These are phyloP conservation scores for Halichoerus grypus DNA, from an alignment of 2,113 vertebrate species.

Conservation along the genomic window DNA sequence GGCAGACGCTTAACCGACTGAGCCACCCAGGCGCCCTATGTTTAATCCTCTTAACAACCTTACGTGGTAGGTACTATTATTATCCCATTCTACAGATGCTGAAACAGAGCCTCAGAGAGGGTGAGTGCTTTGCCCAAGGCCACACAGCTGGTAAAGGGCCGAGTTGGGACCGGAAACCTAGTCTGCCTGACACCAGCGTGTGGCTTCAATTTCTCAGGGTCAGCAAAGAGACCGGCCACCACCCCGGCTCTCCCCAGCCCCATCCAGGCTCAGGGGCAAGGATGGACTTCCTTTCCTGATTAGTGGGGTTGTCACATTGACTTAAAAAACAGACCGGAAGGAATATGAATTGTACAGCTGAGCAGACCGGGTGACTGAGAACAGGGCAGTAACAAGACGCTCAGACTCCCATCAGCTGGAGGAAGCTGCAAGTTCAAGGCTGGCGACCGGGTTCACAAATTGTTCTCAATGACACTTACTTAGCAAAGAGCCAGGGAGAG, in stretches of 20 bases:
- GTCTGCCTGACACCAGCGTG: not conserved
- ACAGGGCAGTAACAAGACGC: conserved; percentile 12
- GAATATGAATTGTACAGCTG: not conserved
- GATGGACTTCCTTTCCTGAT: conserved; percentile 3
- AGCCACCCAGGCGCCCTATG: too few species aligned
- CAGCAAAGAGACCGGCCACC: not conserved
- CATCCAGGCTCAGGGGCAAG: not conserved
- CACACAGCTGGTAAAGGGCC: not conserved
- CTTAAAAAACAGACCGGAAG: not conserved
- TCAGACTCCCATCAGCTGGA: conserved; percentile 44
- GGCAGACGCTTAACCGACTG: too few species aligned
- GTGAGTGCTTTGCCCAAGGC: not conserved
- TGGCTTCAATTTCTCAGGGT: not conserved
- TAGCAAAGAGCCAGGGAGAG: conserved; percentile 72
- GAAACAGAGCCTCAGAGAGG: conserved; percentile 29
- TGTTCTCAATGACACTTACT: conserved; percentile 67
- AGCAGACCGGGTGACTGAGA: not conserved
- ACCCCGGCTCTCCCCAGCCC: not conserved
- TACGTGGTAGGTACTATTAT: not conserved
- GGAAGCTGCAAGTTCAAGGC: conserved; percentile 53
- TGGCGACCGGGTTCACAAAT: not conserved
- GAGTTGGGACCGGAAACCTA: not conserved
- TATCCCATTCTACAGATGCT: not conserved
- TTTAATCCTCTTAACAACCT: not conserved
- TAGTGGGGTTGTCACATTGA: not conserved